Evolutionary conservation across 1,140 invertebrate genomes (phyloP).

Genomic region (Zaprionus kolodkinae): DNA sequence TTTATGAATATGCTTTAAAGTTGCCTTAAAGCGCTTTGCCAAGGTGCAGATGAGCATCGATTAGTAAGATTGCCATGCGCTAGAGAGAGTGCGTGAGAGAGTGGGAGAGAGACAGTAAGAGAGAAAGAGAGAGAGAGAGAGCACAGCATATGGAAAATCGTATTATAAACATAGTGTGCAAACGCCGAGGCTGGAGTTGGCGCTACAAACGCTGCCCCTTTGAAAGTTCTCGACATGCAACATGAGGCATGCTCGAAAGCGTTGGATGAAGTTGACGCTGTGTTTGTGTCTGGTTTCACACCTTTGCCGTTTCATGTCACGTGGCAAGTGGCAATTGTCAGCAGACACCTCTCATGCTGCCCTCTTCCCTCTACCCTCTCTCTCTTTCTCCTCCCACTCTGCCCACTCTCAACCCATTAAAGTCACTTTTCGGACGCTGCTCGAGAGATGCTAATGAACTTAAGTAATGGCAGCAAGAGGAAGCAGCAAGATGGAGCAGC

Average conservation of each 20-base stretch:
- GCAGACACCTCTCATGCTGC: background rate
- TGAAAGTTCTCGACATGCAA: too few relatives aligned
- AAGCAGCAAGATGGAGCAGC: background rate
- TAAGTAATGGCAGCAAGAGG: slow-evolving; percentile 54
- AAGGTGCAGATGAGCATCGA: background rate
- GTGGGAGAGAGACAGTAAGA: too few relatives aligned
- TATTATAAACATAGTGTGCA: too few relatives aligned
- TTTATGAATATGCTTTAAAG: slow-evolving; percentile 53
- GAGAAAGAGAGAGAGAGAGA: too few relatives aligned
- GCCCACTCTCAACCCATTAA: slow-evolving; percentile 23
- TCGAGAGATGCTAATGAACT: slow-evolving; percentile 77
- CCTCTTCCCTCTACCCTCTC: too few relatives aligned
- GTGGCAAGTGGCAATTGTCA: background rate
- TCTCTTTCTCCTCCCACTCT: background rate
- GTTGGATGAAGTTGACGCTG: background rate
- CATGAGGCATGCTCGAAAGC: background rate
- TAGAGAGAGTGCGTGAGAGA: too few relatives aligned
- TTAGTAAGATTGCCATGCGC: background rate
- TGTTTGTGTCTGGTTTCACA: background rate
- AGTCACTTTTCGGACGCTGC: slow-evolving; percentile 45
- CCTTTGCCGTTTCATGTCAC: background rate
- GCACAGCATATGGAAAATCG: background rate
- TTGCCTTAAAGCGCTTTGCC: slow-evolving; percentile 40
- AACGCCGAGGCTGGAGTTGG: too few relatives aligned
- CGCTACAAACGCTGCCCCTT: too few relatives aligned